Evolutionary conservation across 2,113 vertebrate genomes (phyloP).

Genomic region (Dissostichus mawsoni): DNA sequence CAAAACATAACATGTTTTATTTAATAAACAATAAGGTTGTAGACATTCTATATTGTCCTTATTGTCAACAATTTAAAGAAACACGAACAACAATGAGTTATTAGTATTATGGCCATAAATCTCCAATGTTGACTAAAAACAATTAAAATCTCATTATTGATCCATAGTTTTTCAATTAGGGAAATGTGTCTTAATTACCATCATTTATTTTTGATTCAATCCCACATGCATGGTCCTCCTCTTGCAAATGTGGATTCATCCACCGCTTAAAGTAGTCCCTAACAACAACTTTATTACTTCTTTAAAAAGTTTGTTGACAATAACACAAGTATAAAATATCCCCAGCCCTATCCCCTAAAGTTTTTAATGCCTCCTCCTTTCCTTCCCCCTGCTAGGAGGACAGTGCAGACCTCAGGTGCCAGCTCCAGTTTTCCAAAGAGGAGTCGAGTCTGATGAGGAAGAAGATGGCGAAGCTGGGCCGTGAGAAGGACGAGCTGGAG

Average conservation of each 20-base stretch:
- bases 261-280: not conserved
- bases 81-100: no score
- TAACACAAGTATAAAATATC: not conserved
- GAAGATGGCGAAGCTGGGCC: constrained; percentile 96
- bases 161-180: not conserved
- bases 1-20: no score
- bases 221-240: not conserved
- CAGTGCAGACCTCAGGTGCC: constrained; percentile 95
- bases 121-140: not conserved
- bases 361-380: not conserved
- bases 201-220: not conserved
- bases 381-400: constrained; percentile 87
- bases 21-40: no score
- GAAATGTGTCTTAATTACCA: not conserved
- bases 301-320: no score
- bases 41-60: no score
- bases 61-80: no score
- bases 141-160: not conserved
- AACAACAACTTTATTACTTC: not conserved
- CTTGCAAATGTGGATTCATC: not conserved
- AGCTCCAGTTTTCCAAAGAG: constrained; percentile 98
- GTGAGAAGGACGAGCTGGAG: constrained; percentile 94
- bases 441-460: constrained; percentile 96
- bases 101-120: no score
- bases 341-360: not conserved